Conservation (phyloP, 2,113 vertebrate species). For the Phoxinus phoxinus region DNA sequence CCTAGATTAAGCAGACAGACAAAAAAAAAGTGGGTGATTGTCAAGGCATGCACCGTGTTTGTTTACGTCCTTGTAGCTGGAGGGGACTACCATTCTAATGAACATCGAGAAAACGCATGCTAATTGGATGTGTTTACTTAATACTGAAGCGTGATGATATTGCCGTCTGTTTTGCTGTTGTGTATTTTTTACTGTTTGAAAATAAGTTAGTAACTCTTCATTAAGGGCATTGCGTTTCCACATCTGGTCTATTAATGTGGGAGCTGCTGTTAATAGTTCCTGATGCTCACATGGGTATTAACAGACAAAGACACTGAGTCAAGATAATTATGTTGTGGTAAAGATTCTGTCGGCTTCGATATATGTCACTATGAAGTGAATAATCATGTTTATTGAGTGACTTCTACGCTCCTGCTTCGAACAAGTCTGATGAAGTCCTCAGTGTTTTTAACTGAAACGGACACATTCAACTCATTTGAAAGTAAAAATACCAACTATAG, state of each 20-base stretch:
- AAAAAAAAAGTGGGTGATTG: slow-evolving; percentile 69
- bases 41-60: slow-evolving; percentile 68
- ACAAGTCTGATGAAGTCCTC: background rate
- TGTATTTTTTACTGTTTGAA: slow-evolving; percentile 41
- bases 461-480: background rate
- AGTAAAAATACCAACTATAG: background rate
- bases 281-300: slow-evolving; percentile 13
- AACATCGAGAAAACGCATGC: slow-evolving; percentile 71
- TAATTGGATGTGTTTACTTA: slow-evolving; percentile 76
- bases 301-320: slow-evolving; percentile 14
- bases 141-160: slow-evolving; percentile 70
- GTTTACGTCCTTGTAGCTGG: slow-evolving; percentile 73
- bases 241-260: slow-evolving; percentile 17
- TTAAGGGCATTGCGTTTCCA: slow-evolving; percentile 7
- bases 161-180: slow-evolving; percentile 34
- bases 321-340: slow-evolving; percentile 23
- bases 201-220: slow-evolving; percentile 27
- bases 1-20: slow-evolving; percentile 73
- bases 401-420: background rate
- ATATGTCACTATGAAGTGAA: slow-evolving; percentile 23
- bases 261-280: slow-evolving; percentile 2
- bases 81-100: slow-evolving; percentile 71
- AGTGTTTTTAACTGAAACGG: background rate
- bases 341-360: slow-evolving; percentile 29
- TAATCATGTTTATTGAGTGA: background rate